phyloP scores from a whole-genome alignment of 2,797 vertebrate genomes.

The Manis crassicaudata region DNA sequence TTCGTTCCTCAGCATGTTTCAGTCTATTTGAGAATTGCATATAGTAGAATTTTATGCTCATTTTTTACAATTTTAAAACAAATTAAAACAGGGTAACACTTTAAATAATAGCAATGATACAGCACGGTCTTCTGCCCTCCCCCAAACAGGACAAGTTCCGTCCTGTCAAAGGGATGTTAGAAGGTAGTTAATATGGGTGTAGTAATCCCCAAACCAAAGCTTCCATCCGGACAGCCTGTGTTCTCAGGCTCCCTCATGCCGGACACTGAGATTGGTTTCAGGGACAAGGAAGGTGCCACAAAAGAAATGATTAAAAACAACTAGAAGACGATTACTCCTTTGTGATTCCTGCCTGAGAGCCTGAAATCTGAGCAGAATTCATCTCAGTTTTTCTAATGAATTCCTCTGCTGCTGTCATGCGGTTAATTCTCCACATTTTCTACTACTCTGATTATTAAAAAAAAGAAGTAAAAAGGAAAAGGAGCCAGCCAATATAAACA shows the following conservation, averaged over 20 bases:
- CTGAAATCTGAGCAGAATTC: constrained; percentile 81
- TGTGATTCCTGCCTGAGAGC: constrained; percentile 73
- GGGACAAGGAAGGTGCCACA: constrained; percentile 74
- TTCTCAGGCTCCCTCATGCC: constrained; percentile 72
- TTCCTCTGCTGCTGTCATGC: constrained; percentile 82
- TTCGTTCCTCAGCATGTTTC: background rate
- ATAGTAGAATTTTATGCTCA: background rate
- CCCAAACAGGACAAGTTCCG: background rate
- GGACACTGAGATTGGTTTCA: constrained; percentile 73
- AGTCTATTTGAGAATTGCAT: constrained; percentile 42
- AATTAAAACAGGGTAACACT: background rate
- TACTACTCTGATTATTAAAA: constrained; percentile 79
- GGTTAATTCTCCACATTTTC: constrained; percentile 82
- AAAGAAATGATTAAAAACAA: constrained; percentile 82
- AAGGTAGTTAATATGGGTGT: constrained; percentile 53
- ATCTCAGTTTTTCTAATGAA: constrained; percentile 81
- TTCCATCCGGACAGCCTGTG: constrained; percentile 7
- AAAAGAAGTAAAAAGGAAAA: constrained; percentile 69
- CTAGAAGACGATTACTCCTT: constrained; percentile 76
- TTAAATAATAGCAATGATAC: constrained; percentile 49
- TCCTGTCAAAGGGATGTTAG: constrained; percentile 1
- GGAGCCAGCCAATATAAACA: constrained; percentile 79
- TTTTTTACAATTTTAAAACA: background rate
- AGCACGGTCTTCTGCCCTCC: background rate
- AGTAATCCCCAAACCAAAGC: constrained; percentile 70